A percentile compares a stretch with the other conserved stretches of the same genome.
Evolutionary conservation across 2,113 vertebrate genomes (phyloP).

Genomic region (human (Homo sapiens)): GRCh38 chr3:174039501-174040000

Average conservation of each 20-base stretch:
- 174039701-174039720: neutral
- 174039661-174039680: constrained; percentile 15
- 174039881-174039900: constrained; percentile 23
- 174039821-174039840: constrained; percentile 64
- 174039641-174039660: neutral
- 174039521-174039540: constrained; percentile 28
- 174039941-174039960: constrained; percentile 56
- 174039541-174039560: neutral
- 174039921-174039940: constrained; percentile 30
- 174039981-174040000: neutral
- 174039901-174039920: neutral
- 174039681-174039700: neutral
- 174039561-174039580: neutral
- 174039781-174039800: neutral
- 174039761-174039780: neutral
- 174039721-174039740: neutral
- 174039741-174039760: fast-evolving
- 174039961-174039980: constrained; percentile 6
- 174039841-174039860: constrained; percentile 57
- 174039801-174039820: constrained; percentile 46
- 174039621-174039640: neutral
- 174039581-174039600: neutral
- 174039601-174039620: constrained; percentile 48
- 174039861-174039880: constrained; percentile 51
- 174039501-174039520: neutral